Percentiles rank a stretch among this genome's conserved stretches.
Conservation (phyloP, 2,888 invertebrate genomes). For the Ferdinandea cuprea region DNA sequence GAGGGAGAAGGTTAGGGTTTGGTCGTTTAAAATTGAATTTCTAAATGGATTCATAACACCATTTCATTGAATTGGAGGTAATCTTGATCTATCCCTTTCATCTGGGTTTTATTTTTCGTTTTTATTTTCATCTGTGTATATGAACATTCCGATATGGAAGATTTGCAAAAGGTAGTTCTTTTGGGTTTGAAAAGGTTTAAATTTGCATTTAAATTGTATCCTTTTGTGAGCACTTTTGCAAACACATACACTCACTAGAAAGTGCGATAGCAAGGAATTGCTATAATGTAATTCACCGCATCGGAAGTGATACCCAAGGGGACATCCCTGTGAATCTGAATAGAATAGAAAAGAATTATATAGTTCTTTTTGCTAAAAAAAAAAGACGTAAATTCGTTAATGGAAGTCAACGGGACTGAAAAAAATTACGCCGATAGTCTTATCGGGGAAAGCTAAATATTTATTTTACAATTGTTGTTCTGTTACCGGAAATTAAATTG, state of each 20-base stretch:
- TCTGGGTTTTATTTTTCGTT: constrained; percentile 37
- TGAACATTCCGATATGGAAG: constrained; percentile 56
- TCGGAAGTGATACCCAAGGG: constrained; percentile 18
- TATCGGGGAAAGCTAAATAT: too few species aligned
- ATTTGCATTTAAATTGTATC: constrained; percentile 73
- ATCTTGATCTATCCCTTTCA: constrained; percentile 48
- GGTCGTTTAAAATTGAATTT: constrained; percentile 46
- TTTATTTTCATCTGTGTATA: constrained; percentile 52
- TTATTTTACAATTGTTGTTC: too few species aligned
- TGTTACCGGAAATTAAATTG: too few species aligned
- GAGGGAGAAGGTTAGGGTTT: not conserved
- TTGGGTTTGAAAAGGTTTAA: constrained; percentile 65
- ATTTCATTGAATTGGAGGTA: constrained; percentile 33
- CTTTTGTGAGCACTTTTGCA: constrained; percentile 58
- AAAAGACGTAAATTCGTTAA: constrained; percentile 19
- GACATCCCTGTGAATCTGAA: constrained; percentile 57
- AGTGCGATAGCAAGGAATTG: constrained; percentile 57
- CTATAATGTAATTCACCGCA: constrained; percentile 65
- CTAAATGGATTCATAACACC: constrained; percentile 59
- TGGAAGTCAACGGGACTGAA: constrained; percentile 21
- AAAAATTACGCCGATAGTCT: too few species aligned
- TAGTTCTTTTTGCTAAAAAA: constrained; percentile 35
- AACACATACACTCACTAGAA: constrained; percentile 34
- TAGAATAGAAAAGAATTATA: too few species aligned
- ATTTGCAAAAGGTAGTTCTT: constrained; percentile 50